These are phyloP conservation scores for Riptortus pedestris DNA, from an alignment of 1,140 invertebrate genomes.

Conservation along the genomic window DNA sequence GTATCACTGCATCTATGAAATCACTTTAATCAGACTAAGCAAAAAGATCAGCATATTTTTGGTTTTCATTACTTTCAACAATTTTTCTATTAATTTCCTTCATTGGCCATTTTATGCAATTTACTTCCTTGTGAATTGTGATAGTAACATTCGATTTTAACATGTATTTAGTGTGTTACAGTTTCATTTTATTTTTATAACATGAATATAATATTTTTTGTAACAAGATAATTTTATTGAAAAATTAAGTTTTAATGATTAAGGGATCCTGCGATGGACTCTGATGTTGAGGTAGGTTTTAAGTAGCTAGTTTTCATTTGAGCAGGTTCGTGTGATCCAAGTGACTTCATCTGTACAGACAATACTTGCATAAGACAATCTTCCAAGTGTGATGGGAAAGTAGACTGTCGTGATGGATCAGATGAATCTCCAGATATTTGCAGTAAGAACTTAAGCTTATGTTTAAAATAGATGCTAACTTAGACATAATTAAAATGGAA, in stretches of 20 bases:
- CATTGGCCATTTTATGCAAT: too few species aligned
- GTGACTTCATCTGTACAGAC: constrained; percentile 49
- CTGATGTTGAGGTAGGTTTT: constrained; percentile 18
- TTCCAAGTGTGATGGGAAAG: constrained; percentile 48
- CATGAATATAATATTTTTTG: too few species aligned
- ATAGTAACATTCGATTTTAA: constrained; percentile 55
- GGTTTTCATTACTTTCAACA: too few species aligned
- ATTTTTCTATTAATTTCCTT: too few species aligned
- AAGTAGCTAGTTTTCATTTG: constrained; percentile 9
- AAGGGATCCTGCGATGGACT: too few species aligned
- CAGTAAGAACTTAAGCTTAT: constrained; percentile 17
- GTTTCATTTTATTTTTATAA: constrained; percentile 18
- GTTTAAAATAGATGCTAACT: not conserved
- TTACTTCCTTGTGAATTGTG: not conserved
- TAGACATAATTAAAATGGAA: not conserved
- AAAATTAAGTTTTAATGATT: too few species aligned
- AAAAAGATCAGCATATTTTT: too few species aligned
- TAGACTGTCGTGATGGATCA: constrained; percentile 53
- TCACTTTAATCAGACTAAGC: too few species aligned
- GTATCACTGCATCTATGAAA: too few species aligned
- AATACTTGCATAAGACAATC: constrained; percentile 53
- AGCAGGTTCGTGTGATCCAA: constrained; percentile 29
- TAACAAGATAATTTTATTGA: too few species aligned
- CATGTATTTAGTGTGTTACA: not conserved
- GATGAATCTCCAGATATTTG: constrained; percentile 54